phyloP scores from a whole-genome alignment of 2,888 invertebrate genomes.

The Phortica magna region DNA sequence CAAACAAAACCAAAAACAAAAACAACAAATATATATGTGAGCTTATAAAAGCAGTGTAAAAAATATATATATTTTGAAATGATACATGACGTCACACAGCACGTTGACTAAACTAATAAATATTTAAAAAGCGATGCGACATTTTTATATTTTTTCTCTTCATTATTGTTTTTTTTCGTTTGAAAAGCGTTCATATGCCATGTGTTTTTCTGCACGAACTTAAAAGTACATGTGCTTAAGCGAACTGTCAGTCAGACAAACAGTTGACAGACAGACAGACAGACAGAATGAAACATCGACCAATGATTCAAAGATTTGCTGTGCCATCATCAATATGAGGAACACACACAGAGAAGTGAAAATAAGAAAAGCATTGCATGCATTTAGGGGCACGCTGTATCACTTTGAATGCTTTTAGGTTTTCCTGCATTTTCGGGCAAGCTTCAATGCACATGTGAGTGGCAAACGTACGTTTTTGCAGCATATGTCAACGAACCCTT shows the following conservation, averaged over 20 bases:
- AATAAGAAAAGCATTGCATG: too few species aligned
- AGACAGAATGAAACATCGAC: neutral
- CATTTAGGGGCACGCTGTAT: too few species aligned
- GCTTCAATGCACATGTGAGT: too few species aligned
- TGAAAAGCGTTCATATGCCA: constrained; percentile 4
- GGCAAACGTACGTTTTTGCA: too few species aligned
- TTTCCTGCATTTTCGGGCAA: too few species aligned
- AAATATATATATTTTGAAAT: constrained; percentile 1
- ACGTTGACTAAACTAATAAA: neutral
- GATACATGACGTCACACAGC: neutral
- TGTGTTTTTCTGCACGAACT: neutral
- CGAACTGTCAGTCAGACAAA: neutral
- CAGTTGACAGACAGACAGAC: neutral
- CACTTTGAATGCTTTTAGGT: too few species aligned
- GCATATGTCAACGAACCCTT: too few species aligned
- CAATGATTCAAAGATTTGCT: neutral
- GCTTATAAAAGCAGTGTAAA: neutral
- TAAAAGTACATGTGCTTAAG: neutral
- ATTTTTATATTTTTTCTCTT: too few species aligned
- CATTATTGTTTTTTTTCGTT: neutral
- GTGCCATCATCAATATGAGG: neutral
- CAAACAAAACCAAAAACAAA: neutral
- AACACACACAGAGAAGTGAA: neutral
- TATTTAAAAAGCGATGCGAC: neutral
- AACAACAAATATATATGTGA: neutral